Evolutionary conservation across 2,888 invertebrate genomes (phyloP), one percentile per base, ranked within the genome.

Genomic region (Timandra comae): DNA sequence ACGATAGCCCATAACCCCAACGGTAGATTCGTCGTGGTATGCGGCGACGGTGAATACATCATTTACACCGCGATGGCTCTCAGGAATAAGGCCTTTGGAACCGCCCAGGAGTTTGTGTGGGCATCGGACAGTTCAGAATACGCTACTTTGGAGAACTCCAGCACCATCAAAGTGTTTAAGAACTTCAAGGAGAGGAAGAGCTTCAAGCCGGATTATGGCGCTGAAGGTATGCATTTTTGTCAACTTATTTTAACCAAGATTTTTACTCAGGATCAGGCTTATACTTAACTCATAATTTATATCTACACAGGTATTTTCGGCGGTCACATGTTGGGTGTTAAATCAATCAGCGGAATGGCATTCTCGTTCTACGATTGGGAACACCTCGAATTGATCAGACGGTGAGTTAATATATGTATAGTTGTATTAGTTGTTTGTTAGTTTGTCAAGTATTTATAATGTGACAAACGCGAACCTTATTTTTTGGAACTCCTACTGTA

Each of bases 321-420:
- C 12, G 98, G 98, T 1, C 91, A 89, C 68, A 89, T 98, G 81
- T 85, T 98, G 41, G 97, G 98, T 1, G 95, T 98, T 0, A 93
- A 94, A 52, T 96, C 97, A 0, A 93, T 95, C 7, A 94, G 96
- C 27, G 97, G 97, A 0, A 88, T 98, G 56, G 93, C 94, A 0
- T 98, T 99, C 75, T 99, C 95, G 0, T 97, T 99, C 77, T 99
- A 97, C 64, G 99, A 99, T 65, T 99, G 99, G 99, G 99, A 99
- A 59, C 91, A 93, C 7, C 79, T 96, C 41, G 95, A 96, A 47
- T 86, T 99, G 30, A 89, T 99, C 21, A 90, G 99, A 63, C 70
- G 86, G 85, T 84, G 52, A 57, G 52, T 35, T 16, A 3, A n/a
- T n/a, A n/a, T n/a, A n/a, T n/a, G n/a, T n/a, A n/a, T n/a, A n/a